Conservation (phyloP, 2,113 vertebrate genomes). For the Nothocercus julius region DNA sequence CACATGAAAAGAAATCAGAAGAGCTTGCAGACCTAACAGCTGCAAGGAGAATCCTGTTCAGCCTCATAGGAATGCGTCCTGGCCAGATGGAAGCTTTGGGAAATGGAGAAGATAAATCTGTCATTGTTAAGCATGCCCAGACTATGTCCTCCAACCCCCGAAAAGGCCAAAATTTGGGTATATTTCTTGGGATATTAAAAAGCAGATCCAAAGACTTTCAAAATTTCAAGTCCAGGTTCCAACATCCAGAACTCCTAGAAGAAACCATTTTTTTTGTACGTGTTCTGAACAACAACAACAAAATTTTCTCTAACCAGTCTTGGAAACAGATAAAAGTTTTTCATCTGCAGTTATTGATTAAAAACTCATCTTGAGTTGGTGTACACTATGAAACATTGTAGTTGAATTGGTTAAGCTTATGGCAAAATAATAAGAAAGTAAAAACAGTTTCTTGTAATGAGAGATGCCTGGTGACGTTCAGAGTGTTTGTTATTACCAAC, state of each 20-base stretch:
- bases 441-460: neutral
- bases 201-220: neutral
- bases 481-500: neutral
- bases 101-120: neutral
- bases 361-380: neutral
- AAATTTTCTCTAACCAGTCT: neutral
- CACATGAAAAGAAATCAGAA: constrained; percentile 4
- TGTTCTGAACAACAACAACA: neutral
- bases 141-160: neutral
- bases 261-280: neutral
- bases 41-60: constrained; percentile 30
- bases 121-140: neutral
- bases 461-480: neutral
- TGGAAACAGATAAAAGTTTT: neutral
- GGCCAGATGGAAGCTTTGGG: neutral
- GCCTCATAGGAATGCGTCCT: neutral
- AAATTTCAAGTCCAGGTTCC: neutral
- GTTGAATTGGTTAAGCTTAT: neutral
- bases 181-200: neutral
- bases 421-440: neutral
- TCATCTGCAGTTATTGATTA: neutral
- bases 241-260: neutral
- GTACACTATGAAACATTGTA: neutral
- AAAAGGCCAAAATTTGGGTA: neutral
- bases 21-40: neutral